These are phyloP conservation scores for Cephalopachus bancanus DNA, from an alignment of 2,797 vertebrate genomes.

Conservation along the genomic window DNA sequence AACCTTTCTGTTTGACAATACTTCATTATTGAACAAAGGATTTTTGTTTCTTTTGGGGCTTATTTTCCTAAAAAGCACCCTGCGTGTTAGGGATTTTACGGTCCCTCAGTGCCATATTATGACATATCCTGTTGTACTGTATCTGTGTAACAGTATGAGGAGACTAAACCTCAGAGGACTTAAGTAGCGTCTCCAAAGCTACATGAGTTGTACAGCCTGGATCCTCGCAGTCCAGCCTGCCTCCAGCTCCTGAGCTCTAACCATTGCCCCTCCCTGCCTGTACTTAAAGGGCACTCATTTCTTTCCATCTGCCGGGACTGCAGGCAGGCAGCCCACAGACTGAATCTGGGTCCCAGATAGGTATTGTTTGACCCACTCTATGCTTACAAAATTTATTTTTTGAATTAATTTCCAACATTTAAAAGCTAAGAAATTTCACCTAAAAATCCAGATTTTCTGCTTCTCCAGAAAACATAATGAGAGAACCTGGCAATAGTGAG, in stretches of 20 bases:
- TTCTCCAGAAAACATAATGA: conserved; percentile 44
- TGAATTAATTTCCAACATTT: conserved; percentile 34
- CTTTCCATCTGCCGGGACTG: not conserved
- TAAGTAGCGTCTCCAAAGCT: not conserved
- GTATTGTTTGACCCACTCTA: not conserved
- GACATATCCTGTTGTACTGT: not conserved
- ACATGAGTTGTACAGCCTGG: not conserved
- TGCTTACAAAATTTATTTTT: not conserved
- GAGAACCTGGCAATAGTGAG: not conserved
- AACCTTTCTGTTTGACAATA: conserved; percentile 17
- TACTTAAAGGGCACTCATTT: not conserved
- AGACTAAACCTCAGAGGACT: not conserved
- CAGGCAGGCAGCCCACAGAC: not conserved
- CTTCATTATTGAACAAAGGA: not conserved
- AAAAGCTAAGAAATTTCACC: conserved; percentile 13
- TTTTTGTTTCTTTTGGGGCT: not conserved
- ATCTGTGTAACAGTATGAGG: not conserved
- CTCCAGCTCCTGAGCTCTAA: not conserved
- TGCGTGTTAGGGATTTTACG: not conserved
- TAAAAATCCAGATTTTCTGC: conserved; percentile 57
- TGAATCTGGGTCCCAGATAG: not conserved
- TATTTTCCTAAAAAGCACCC: conserved; percentile 27
- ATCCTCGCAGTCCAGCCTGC: not conserved
- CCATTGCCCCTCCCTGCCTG: not conserved
- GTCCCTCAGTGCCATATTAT: not conserved